Evolutionary conservation across 2,888 invertebrate species (phyloP), one percentile per base, ranked within the genome.

Genomic region (Pycnomerus fuliginosus): DNA sequence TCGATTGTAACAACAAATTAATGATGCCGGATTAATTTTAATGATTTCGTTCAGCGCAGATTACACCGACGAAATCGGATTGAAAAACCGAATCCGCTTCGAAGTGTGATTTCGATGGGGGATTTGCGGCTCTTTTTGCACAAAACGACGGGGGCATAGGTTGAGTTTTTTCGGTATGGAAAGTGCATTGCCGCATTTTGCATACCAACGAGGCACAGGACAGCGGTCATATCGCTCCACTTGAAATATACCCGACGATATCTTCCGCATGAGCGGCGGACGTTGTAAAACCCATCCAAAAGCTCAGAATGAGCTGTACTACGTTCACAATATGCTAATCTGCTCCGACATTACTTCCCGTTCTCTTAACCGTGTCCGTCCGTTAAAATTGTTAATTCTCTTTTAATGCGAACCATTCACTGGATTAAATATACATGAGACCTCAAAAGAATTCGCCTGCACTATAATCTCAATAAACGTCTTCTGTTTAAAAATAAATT

Each of bases 321-420:
- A 52, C 47, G 53, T 51, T 53, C 52, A 54, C 54, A 54, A 57
- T 61, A 60, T 60, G 59, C 59, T 60, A 62, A 62, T 62, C 58
- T 51, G 32, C 42, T 40, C 50, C 53, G 50, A 55, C 53, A 52
- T 55, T 52, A 44, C 56, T 50, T 48, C 48, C 51, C 50, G 48
- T 52, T 45, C 52, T 45, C 53, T 42, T 50, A 40, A 44, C 49
- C 48, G 53, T 58, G 52, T 53, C 54, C 56, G 53, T 53, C 58
- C 58, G 58, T 55, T 58, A 51, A 60, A 58, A 60, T 60, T 60
- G 58, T 60, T 61, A 61, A 63, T 60, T 58, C 60, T 58, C 55
- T 58, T 59, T 61, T 60, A 63, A 58, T 57, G 53, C 53, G 44
- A 46, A 56, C 52, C 49, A 50, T 54, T 48, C 52, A 44, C 48